Conservation (phyloP, 2,888 invertebrate genomes). For the Desoria tigrina region DNA sequence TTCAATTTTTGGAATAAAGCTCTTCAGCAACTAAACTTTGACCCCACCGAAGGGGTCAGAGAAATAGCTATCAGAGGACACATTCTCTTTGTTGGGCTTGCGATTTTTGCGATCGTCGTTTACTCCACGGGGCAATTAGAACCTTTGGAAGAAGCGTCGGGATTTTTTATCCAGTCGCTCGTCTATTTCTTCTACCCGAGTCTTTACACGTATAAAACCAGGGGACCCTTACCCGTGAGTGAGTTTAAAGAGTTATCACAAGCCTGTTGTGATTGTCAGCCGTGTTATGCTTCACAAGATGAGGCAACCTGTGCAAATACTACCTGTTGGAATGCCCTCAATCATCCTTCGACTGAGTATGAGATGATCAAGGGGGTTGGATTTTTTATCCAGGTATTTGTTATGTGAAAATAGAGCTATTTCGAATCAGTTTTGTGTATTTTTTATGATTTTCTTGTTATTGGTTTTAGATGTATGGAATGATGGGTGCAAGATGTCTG, state of each 20-base stretch:
- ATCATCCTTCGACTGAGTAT: background rate
- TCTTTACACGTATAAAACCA: constrained; percentile 1
- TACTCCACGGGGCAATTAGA: background rate
- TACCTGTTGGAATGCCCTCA: constrained; percentile 19
- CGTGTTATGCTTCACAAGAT: background rate
- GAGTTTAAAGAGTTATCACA: background rate
- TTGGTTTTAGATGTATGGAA: constrained; percentile 15
- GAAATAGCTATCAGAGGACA: background rate
- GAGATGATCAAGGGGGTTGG: constrained; percentile 14
- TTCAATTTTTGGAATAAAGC: constrained; percentile 26
- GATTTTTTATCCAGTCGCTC: constrained; percentile 16
- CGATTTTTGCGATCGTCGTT: background rate
- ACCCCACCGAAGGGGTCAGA: constrained; percentile 16
- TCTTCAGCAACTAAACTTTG: constrained; percentile 23
- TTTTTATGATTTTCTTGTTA: no score
- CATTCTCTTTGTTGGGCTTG: constrained; percentile 14
- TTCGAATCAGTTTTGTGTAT: background rate
- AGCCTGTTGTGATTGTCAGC: constrained; percentile 12
- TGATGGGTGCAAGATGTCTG: constrained; percentile 25
- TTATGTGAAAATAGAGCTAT: background rate
- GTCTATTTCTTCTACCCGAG: constrained; percentile 10
- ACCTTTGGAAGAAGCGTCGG: constrained; percentile 20
- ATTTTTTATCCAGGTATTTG: constrained; percentile 16
- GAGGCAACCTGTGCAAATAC: background rate
- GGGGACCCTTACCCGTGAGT: constrained; percentile 5